Conservation (phyloP, 2,888 invertebrate genomes). For the Melieria omissa region DNA sequence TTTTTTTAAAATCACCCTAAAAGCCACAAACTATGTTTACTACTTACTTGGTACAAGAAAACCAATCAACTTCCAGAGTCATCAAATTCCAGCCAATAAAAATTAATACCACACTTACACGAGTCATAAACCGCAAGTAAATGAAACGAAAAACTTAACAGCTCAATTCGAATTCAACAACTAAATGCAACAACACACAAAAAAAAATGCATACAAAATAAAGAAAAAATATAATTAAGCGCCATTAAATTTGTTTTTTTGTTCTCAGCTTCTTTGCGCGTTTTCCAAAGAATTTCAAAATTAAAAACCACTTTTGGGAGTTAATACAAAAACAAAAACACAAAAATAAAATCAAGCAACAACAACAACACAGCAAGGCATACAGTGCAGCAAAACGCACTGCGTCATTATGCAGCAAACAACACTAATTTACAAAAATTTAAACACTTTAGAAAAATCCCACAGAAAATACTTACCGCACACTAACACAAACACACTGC, state of each 20-base stretch:
- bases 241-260: conserved; percentile 31
- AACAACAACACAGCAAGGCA: conserved; percentile 2
- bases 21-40: too few relatives aligned
- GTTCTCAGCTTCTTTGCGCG: conserved; percentile 9
- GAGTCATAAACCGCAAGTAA: background rate
- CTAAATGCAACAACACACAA: background rate
- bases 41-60: too few relatives aligned
- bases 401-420: conserved; percentile 44
- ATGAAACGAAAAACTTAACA: background rate
- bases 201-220: too few relatives aligned
- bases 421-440: conserved; percentile 48
- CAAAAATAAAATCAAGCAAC: conserved; percentile 10
- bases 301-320: conserved; percentile 25
- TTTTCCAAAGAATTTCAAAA: conserved; percentile 28
- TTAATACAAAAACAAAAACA: conserved; percentile 12
- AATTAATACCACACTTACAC: too few relatives aligned
- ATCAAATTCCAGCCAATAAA: too few relatives aligned
- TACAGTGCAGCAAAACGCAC: conserved; percentile 21
- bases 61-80: too few relatives aligned
- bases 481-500: conserved; percentile 40
- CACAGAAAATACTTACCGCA: background rate
- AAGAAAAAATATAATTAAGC: conserved; percentile 27
- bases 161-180: background rate
- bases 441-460: conserved; percentile 44
- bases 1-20: too few relatives aligned